Base-by-base conservation (phyloP, 2,797 vertebrate genomes). In the Ibycter americanus region DNA sequence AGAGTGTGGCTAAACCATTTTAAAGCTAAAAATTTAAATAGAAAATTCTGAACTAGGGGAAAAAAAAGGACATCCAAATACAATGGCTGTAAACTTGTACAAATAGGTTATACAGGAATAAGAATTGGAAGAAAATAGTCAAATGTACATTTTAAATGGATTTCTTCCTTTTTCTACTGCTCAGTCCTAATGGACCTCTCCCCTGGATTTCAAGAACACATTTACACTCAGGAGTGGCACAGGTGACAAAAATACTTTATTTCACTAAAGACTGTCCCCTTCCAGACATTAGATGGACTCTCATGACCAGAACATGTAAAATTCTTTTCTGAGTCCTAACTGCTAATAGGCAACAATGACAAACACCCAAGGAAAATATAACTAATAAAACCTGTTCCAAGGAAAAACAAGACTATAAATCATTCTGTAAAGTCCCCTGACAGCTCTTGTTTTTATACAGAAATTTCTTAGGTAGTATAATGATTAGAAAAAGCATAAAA, bases 21-120 rank as follows among this genome's bases (percentile, higher is more conserved):
- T 66, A 78, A 89, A 93, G 61, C 4, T 67, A 66, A 84, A 95
- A 94, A 92, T 90, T 89, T 90, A 67, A 96, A 90, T 58, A 83
- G 44, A 83, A 94, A 83, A 89, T 83, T 84, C 87, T 46, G 49
- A 87, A 77, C 25, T 56, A 25, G 12, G 26, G 3, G 8, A 4
- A 8, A 34, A 36, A 71, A 63, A 77, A 31, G 29, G 21, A 26
- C 46, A 61, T 59, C 36, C 5, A 68, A 87, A 36, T 82, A 54
- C 29, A 89, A 26, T 63, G 36, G 7, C 16, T 82, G 15, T 68
- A 91, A 91, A 88, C 85, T 84, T 76, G 26, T 79, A 88, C 25
- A 79, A 79, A 61, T 79, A 20, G 55, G 9, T 54, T 70, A 89
- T n/a, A 59, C 5, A 59, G 15, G 67, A 84, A 84, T 74, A 87